Conservation (phyloP, 2,113 vertebrate species). For the Pundamilia nyererei region DNA sequence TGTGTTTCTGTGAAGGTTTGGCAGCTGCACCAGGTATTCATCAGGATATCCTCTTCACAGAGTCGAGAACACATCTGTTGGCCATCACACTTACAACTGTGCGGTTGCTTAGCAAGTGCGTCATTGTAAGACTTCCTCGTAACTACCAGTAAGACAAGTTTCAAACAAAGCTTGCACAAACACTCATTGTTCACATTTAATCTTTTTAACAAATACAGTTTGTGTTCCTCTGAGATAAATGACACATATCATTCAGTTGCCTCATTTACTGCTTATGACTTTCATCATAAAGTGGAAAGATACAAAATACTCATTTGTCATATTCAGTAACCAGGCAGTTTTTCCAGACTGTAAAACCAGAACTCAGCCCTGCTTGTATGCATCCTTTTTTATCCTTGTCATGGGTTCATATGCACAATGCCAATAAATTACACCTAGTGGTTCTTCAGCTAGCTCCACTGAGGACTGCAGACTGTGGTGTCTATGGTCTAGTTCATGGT, state of each 20-base stretch:
- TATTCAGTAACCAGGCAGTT: background rate
- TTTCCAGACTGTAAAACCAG: background rate
- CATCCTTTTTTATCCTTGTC: background rate
- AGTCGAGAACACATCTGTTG: constrained; percentile 23
- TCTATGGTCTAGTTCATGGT: background rate
- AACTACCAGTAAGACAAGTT: background rate
- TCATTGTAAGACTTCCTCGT: background rate
- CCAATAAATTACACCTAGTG: background rate
- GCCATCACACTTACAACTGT: background rate
- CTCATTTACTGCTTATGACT: background rate
- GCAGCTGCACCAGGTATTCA: background rate
- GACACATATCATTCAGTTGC: background rate
- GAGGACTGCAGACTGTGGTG: background rate
- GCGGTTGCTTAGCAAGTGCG: background rate
- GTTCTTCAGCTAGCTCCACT: background rate
- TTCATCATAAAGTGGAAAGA: background rate
- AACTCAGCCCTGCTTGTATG: background rate
- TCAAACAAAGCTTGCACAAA: background rate
- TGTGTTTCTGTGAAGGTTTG: background rate
- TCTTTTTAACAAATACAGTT: background rate
- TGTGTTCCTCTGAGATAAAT: background rate
- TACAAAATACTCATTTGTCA: background rate
- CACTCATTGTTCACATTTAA: background rate
- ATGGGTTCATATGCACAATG: background rate
- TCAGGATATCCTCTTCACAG: constrained; percentile 14